phyloP scores from a whole-genome alignment of 2,797 vertebrate species.

The Cynopterus sphinx region DNA sequence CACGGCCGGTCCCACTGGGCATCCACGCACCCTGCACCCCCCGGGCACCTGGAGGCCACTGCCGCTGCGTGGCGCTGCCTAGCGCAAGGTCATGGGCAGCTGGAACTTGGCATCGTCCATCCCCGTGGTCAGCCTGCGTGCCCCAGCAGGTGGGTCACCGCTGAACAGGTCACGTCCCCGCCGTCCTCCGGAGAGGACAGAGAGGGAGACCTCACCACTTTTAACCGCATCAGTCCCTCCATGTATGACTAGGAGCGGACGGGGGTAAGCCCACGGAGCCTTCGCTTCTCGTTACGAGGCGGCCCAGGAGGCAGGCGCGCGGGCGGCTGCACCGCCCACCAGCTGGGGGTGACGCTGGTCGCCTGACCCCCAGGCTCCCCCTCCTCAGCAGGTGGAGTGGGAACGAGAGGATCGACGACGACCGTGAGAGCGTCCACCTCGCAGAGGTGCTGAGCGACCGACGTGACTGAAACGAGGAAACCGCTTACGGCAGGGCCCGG shows the following conservation, averaged over 20 bases:
- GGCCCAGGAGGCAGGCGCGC: background rate
- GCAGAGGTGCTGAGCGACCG: background rate
- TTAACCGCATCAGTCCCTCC: slow-evolving; percentile 9
- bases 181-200: too few species aligned
- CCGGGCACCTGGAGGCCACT: fast-evolving
- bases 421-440: fast-evolving
- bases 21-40: fast-evolving
- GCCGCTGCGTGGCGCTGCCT: fast-evolving
- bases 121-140: fast-evolving
- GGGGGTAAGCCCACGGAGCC: background rate
- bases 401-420: fast-evolving
- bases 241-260: background rate
- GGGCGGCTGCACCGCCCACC: fast-evolving
- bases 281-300: background rate
- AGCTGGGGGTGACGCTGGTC: fast-evolving
- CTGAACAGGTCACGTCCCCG: too few species aligned
- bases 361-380: background rate
- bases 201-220: background rate
- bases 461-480: fast-evolving
- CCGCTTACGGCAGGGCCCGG: fast-evolving
- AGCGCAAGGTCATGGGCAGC: fast-evolving
- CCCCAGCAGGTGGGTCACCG: background rate
- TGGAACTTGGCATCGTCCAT: background rate
- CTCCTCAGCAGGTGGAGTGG: background rate
- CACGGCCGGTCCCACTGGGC: fast-evolving